Base-by-base conservation (phyloP, 2,797 vertebrate species). In the Columba guinea region DNA sequence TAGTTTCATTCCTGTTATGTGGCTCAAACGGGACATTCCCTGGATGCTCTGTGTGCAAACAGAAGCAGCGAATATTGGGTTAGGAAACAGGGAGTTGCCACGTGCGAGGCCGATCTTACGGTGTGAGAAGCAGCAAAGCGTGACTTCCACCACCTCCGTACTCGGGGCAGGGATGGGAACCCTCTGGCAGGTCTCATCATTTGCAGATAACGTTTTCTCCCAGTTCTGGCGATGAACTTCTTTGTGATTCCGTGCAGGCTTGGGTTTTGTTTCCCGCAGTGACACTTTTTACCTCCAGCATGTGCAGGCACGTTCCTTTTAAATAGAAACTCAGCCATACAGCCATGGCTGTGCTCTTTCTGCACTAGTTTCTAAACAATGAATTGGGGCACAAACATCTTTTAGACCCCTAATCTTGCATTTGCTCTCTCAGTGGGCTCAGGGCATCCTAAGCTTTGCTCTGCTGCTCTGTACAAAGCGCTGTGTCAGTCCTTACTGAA, bases 21-120 rank as follows among this genome's bases (percentile, higher is more conserved):
- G 60, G 7, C 37, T 84, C 49, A 19, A 22, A 37, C 17, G 14
- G 37, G 23, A 56, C 7, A 0, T 46, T 75, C 30, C 21, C 41
- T 63, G 76, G 49, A 26, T 23, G 56, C 28, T 88, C 44, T 53
- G 24, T 3, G 34, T 75, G 34, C 37, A 53, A 46, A 49, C 13
- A 30, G 34, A n/a, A 16, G 59, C 55, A 10, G 58, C 44, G 52
- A 62, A 30, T 23, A 22, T 70, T 59, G 3, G 13, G 19, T 79
- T 55, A 12, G 28, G 13, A 14, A 39, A 32, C 28, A 1, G 27
- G 49, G 23, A 30, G 34, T 39, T 48, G 83, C 37, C 22, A 4
- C 2, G 46, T 7, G 10, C 2, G 4, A 13, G 58, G 55, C 48
- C 68, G 44, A n/a, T 49, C 32, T n/a, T 13, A 11, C 0, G 4